phyloP scores from a whole-genome alignment of 2,888 invertebrate species.

The Cybosia mesomella region DNA sequence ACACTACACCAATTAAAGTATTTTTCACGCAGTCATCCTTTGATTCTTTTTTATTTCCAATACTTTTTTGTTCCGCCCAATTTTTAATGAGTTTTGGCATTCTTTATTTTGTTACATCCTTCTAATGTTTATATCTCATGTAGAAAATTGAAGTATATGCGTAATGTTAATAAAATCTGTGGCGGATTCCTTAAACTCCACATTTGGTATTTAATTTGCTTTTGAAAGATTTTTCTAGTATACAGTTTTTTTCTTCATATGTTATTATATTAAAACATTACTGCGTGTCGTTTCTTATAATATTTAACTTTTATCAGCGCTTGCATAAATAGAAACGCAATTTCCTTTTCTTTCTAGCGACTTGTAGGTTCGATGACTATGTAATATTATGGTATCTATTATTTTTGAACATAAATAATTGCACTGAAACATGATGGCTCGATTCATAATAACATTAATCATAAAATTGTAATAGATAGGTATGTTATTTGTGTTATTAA shows the following conservation, averaged over 20 bases:
- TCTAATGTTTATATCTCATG: neutral
- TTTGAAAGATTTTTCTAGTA: too few species aligned
- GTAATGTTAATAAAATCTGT: neutral
- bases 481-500: conserved; percentile 33
- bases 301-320: conserved; percentile 36
- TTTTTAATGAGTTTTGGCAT: conserved; percentile 21
- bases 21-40: conserved; percentile 63
- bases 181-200: neutral
- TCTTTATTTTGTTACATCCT: neutral
- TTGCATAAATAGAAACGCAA: conserved; percentile 38
- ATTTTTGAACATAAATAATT: neutral
- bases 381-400: neutral
- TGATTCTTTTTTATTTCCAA: conserved; percentile 53
- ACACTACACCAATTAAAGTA: conserved; percentile 77
- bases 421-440: neutral
- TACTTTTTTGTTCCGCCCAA: conserved; percentile 53
- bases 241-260: conserved; percentile 5
- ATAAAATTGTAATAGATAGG: neutral
- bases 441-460: neutral
- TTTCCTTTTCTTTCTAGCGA: conserved; percentile 17
- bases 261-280: neutral
- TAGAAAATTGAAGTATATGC: neutral
- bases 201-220: conserved; percentile 10
- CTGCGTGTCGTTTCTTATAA: conserved; percentile 38
- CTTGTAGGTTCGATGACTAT: conserved; percentile 12